These are phyloP conservation scores for Heterochromis multidens DNA, from an alignment of 2,113 vertebrate genomes.

Conservation along the genomic window DNA sequence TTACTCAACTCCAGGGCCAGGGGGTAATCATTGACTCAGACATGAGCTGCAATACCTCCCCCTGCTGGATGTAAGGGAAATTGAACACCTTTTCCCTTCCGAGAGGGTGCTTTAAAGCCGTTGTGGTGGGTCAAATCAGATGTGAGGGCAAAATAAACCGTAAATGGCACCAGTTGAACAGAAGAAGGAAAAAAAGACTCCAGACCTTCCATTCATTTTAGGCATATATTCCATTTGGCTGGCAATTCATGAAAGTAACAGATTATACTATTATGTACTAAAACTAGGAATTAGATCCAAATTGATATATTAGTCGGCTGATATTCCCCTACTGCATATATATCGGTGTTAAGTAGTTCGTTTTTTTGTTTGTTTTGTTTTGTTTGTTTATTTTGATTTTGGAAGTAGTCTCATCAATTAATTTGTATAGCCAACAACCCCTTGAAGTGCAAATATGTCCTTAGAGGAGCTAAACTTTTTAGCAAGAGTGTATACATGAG, in stretches of 20 bases:
- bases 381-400: not conserved
- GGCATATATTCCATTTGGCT: not conserved
- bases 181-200: not conserved
- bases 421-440: not conserved
- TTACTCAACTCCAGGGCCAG: not conserved
- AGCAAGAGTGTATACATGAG: not conserved
- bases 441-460: not conserved
- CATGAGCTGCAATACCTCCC: conserved; percentile 56
- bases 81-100: not conserved
- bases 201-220: not conserved
- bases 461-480: not conserved
- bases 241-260: not conserved
- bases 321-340: not conserved
- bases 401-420: not conserved
- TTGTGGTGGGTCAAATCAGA: not conserved
- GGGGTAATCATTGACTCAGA: not conserved
- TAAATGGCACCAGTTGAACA: not conserved
- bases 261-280: not conserved
- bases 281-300: not conserved
- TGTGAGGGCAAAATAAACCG: not conserved
- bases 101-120: not conserved
- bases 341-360: not conserved
- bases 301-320: not conserved
- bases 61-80: conserved; percentile 39
- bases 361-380: not conserved